Base-by-base conservation (phyloP, 2,113 vertebrate species). In the Crotophaga sulcirostris region DNA sequence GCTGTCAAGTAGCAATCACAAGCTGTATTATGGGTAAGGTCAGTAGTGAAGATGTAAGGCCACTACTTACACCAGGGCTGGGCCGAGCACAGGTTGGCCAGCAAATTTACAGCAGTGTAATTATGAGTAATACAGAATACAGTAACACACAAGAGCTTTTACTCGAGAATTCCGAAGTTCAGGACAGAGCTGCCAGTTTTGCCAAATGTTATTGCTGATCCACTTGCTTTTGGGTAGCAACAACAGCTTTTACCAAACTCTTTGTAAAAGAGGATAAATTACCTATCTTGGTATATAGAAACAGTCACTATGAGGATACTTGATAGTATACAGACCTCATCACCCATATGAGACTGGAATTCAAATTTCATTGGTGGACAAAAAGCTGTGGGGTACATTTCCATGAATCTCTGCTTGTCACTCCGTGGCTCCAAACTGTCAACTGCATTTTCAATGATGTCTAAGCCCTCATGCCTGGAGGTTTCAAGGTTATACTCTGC, bases 401-500 rank as follows among this genome's bases (percentile, higher is more conserved):
- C 99, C 99, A 99, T 99, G 95, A 99, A 99, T 90, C 99, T 98
- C 98, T 99, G 99, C 33, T 99, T 98, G 97, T 99, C 99, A 74
- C 98, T 99, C 68, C 99, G 98, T 10, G 99, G 99, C 96, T 99
- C 99, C 98, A 99, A 96, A 90, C 98, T 99, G 97, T 99, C 99
- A 88, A 99, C 99, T 6, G 99, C 99, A 45, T 99, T 99, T 97
- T 99, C 99, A 54, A 99, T 99, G 90, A 99, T 99, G 98, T 99
- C 99, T 49, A 99, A 98, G 42, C 99, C 99, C 95, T 99, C 99
- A 11, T 99, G 99, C 76, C 99, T 98, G n/a, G 99, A 99, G 9
- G 99, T 99, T 98, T 99, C 99, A 77, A 99, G 98, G 97, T 99
- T 99, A 97, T 99, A 99, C 70, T 99, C 99, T 6, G 99, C 99